These are phyloP conservation scores for Oncorhynchus tshawytscha DNA, from an alignment of 2,113 vertebrate species.

Conservation along the genomic window DNA sequence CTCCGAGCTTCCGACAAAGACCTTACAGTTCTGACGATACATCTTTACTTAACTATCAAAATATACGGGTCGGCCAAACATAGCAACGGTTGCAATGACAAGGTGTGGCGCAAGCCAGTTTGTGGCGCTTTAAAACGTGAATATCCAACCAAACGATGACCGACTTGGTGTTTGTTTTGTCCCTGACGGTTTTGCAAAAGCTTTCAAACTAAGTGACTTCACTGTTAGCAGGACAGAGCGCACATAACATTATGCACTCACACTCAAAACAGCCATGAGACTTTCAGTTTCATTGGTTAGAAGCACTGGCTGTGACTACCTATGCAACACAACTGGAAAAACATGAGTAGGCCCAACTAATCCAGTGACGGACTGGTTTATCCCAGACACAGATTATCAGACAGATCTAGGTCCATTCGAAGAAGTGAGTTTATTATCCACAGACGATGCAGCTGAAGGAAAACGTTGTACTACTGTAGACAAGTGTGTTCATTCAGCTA, in stretches of 20 bases:
- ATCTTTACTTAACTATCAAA: slow-evolving; percentile 33
- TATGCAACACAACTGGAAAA: slow-evolving; percentile 66
- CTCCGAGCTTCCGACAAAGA: slow-evolving; percentile 27
- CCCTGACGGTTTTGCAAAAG: slow-evolving; percentile 31
- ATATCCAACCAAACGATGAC: slow-evolving; percentile 30
- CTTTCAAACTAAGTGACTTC: slow-evolving; percentile 10
- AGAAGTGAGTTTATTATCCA: background rate
- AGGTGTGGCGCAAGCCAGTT: slow-evolving; percentile 23
- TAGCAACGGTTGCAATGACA: slow-evolving; percentile 50
- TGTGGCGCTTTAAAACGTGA: slow-evolving; percentile 26
- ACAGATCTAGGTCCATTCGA: background rate
- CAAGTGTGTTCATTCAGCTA: too few species aligned
- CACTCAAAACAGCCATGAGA: too few species aligned
- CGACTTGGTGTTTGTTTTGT: slow-evolving; percentile 47
- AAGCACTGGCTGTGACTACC: slow-evolving; percentile 8
- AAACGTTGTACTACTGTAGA: too few species aligned
- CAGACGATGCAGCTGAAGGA: too few species aligned
- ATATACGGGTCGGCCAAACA: slow-evolving; percentile 55
- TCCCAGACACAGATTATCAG: slow-evolving; percentile 30
- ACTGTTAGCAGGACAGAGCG: slow-evolving; percentile 27
- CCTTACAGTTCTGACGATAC: slow-evolving; percentile 20
- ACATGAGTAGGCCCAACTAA: slow-evolving; percentile 55
- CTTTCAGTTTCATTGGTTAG: background rate
- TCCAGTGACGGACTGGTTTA: slow-evolving; percentile 57
- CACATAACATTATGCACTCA: background rate